phyloP scores from a whole-genome alignment of 2,113 vertebrate genomes.

The Pitta sordida region DNA sequence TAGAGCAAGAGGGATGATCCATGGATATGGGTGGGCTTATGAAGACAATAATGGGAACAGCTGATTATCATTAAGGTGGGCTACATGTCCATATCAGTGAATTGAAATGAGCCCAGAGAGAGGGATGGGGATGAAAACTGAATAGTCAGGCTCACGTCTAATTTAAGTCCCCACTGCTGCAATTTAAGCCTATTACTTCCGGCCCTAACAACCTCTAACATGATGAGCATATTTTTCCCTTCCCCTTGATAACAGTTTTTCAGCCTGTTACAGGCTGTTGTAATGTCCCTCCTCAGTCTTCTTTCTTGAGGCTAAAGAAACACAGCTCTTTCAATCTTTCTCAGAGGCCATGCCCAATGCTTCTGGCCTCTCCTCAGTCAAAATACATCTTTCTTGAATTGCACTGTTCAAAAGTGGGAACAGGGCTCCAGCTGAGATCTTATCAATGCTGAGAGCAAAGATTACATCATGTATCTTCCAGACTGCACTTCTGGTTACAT shows the following conservation, averaged over 20 bases:
- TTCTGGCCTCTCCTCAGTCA: not conserved
- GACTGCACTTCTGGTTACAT: not conserved
- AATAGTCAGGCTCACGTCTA: not conserved
- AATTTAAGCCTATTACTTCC: conserved; percentile 51
- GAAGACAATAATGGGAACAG: not conserved
- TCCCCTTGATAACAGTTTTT: conserved; percentile 48
- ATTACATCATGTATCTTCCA: not conserved
- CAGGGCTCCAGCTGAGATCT: not conserved
- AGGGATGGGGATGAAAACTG: not conserved
- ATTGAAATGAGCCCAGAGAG: not conserved
- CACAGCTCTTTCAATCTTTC: not conserved
- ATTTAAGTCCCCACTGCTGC: conserved; percentile 32
- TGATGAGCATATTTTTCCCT: not conserved
- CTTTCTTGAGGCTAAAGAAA: conserved; percentile 6
- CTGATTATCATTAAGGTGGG: not conserved
- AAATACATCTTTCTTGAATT: not conserved
- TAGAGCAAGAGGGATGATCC: not conserved
- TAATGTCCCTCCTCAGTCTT: not conserved
- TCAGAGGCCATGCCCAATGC: not conserved
- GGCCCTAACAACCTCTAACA: not conserved
- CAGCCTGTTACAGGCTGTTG: not conserved
- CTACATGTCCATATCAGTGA: not conserved
- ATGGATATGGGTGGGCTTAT: not conserved
- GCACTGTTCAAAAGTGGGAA: not conserved
- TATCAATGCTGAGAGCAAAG: not conserved